Evolutionary conservation across 1,140 invertebrate genomes (phyloP).

Genomic region (Neomicropteryx cornuta): DNA sequence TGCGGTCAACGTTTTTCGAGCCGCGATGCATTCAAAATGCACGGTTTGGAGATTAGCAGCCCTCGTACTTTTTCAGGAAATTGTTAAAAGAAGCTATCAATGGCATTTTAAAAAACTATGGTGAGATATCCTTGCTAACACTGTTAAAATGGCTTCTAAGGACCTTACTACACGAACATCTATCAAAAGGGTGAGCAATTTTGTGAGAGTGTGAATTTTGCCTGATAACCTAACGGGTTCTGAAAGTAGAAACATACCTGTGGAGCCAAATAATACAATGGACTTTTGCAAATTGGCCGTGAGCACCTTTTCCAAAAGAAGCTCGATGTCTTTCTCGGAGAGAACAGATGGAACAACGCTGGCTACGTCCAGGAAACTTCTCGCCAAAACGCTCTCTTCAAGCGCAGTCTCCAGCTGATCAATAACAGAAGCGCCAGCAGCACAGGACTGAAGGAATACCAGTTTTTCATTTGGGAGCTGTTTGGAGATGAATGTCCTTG

Average conservation of each 20-base stretch:
- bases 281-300: slow-evolving; percentile 35
- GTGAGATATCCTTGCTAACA: too few relatives aligned
- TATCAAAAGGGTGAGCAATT: too few relatives aligned
- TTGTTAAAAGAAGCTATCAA: too few relatives aligned
- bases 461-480: slow-evolving; percentile 63
- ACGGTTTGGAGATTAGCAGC: too few relatives aligned
- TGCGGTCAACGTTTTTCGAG: too few relatives aligned
- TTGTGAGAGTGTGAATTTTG: too few relatives aligned
- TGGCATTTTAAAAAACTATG: too few relatives aligned
- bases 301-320: slow-evolving; percentile 55
- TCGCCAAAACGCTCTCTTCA: slow-evolving; percentile 69
- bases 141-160: too few relatives aligned
- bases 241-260: slow-evolving; percentile 25
- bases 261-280: slow-evolving; percentile 23
- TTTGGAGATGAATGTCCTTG: slow-evolving; percentile 70
- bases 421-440: slow-evolving; percentile 59
- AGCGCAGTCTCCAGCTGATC: slow-evolving; percentile 73
- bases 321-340: slow-evolving; percentile 60
- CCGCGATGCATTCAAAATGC: too few relatives aligned
- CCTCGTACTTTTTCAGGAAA: too few relatives aligned
- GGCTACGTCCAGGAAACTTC: slow-evolving; percentile 70
- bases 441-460: slow-evolving; percentile 63
- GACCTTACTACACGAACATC: too few relatives aligned
- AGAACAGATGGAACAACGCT: slow-evolving; percentile 71
- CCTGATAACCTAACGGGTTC: too few relatives aligned